Conservation (phyloP, 2,888 invertebrate species). For the Sphaerophoria rueppellii region DNA sequence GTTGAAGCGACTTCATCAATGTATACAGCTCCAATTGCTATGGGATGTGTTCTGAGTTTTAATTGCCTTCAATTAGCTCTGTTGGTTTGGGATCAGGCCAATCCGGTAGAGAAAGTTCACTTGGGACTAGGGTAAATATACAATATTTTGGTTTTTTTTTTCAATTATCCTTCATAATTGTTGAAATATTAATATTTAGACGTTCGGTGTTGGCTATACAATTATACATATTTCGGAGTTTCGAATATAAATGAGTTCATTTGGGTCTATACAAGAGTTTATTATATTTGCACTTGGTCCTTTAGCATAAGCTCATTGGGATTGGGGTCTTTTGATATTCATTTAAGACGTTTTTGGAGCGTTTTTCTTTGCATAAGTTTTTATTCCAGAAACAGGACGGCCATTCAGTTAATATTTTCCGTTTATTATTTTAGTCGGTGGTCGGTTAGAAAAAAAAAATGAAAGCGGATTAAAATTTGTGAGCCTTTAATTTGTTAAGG, state of each 20-base stretch:
- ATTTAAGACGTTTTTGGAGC: not conserved
- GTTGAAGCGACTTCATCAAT: not conserved
- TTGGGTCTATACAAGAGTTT: not conserved
- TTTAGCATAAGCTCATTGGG: not conserved
- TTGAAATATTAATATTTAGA: conserved; percentile 27
- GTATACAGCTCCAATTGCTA: conserved; percentile 9
- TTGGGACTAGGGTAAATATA: not conserved
- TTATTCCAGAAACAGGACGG: not conserved
- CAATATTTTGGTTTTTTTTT: not conserved
- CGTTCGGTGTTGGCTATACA: not conserved
- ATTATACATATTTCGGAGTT: not conserved
- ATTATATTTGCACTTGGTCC: not conserved
- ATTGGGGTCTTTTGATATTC: not conserved
- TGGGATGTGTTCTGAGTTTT: conserved; percentile 58
- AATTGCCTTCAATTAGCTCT: conserved; percentile 60
- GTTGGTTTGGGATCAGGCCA: conserved; percentile 6
- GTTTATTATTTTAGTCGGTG: no score
- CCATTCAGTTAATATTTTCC: not conserved
- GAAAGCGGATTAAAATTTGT: not conserved
- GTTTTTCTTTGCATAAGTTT: not conserved
- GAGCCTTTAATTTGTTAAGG: not conserved
- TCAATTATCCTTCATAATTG: conserved; percentile 38
- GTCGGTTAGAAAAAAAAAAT: no score
- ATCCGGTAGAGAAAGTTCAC: not conserved
- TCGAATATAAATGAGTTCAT: conserved; percentile 10